Base-by-base conservation (phyloP, 1,140 invertebrate genomes). In the Laodelphax striatellus region DNA sequence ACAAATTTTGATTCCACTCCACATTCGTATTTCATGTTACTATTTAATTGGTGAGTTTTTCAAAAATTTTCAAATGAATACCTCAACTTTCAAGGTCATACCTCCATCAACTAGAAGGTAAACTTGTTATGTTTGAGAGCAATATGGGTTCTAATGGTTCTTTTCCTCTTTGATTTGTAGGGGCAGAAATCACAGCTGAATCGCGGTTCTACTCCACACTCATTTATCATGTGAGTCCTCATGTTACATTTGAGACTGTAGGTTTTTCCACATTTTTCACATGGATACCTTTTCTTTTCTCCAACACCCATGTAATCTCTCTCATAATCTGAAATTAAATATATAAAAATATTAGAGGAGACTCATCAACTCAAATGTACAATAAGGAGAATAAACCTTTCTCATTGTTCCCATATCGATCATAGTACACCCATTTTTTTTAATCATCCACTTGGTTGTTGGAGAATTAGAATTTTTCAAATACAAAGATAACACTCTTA, bases 151-250 rank as follows among this genome's bases (percentile, higher is more conserved):
- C 73, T 71, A 0, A 77, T 63, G 54, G 76, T 75, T 63, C 72
- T 73, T 57, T 76, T 77, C 57, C 76, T 75, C 63, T 77, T 75
- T 63, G 75, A 75, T 31, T 73, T 70, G 46, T 73, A 72, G 17
- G 72, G 72, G 66, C 77, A 79, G 28, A 72, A 70, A 14, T 68
- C 65, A 64, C 78, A 79, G n/a, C 68, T 68, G 62, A 77, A 79
- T 60, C 73, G 70, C 19, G 77, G 77, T 55, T 75, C 72, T 41
- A 76, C 70, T 28, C 76, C 76, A 62, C 78, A 80, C 63, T 79
- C 77, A 52, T 79, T 74, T 43, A 73, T 77, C 62, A 77, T 65
- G 66, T 82, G 80, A 8, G 1, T 19, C 6, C 9, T 13, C 16
- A 17, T 9, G 9, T 17, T 14, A 16, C 16, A 8, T 22, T 50